These are phyloP conservation scores for Nomia melanderi DNA, from an alignment of 1,140 invertebrate species.

Conservation along the genomic window DNA sequence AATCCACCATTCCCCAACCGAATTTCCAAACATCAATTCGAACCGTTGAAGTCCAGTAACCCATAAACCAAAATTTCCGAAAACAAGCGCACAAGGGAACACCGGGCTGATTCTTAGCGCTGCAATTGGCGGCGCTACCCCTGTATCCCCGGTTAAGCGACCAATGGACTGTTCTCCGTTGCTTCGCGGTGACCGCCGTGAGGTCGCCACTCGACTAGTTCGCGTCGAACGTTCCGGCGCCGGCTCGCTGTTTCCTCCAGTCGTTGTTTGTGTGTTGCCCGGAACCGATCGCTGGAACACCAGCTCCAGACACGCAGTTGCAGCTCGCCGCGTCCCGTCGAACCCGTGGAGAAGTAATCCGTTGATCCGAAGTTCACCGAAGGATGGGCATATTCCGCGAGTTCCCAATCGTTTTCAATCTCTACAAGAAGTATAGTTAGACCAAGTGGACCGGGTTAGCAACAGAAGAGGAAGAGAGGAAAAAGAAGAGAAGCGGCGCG, in stretches of 20 bases:
- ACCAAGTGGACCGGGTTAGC: background rate
- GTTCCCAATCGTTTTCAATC: slow-evolving; percentile 73
- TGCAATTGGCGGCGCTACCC: slow-evolving; percentile 16
- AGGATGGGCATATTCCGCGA: slow-evolving; percentile 69
- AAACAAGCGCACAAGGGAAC: too few relatives aligned
- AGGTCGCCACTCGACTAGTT: slow-evolving; percentile 36
- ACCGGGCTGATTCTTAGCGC: too few relatives aligned
- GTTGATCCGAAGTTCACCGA: background rate
- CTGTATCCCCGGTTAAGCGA: background rate
- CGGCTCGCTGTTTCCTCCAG: too few relatives aligned
- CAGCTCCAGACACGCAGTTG: too few relatives aligned
- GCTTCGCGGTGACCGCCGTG: slow-evolving; percentile 2
- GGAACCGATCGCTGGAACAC: background rate
- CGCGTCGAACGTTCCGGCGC: background rate
- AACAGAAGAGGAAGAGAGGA: too few relatives aligned
- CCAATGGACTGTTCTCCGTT: background rate
- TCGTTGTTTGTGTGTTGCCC: slow-evolving; percentile 50
- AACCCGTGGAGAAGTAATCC: too few relatives aligned
- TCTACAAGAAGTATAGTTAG: slow-evolving; percentile 73
- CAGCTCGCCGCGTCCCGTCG: too few relatives aligned
- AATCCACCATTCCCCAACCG: too few relatives aligned
- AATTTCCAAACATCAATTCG: too few relatives aligned
- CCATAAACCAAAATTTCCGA: too few relatives aligned
- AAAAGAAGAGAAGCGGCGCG: too few relatives aligned
- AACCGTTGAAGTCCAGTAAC: too few relatives aligned